Base-by-base conservation (phyloP, 2,797 vertebrate genomes). In the Sebastes ruberrimus region DNA sequence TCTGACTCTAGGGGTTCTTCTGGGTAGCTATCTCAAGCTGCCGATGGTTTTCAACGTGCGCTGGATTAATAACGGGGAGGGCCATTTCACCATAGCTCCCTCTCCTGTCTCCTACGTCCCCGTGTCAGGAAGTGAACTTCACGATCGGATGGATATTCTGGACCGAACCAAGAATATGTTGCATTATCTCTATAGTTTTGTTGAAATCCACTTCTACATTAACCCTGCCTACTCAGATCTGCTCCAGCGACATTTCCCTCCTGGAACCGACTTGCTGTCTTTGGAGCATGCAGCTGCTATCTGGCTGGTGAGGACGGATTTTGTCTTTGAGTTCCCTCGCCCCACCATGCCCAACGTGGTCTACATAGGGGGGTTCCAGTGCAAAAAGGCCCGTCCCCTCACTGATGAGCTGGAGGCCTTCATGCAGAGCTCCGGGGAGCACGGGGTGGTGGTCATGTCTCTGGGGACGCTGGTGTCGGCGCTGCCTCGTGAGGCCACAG, bases 331-430 rank as follows among this genome's bases (percentile, higher is more conserved):
- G 57, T 95, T 96, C 76, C 94, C 95, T 4, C 88, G 94, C 4
- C 95, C 95, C 5, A 95, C 92, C 10, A 92, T 96, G 92, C 95
- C 95, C 55, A 95, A 95, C 1, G 74, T 95, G n/a, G 88, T 95
- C 25, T 94, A 96, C 71, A 86, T 96, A 0, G 95, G 93, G 1
- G 95, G 95, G 1, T 95, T 96, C 78, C 94, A 95, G 68, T 95
- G 94, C 63, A 88, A 78, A 42, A 64, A 92, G 7, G 13, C 94
- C 5, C 53, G 49, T 1, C 89, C 92, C 0, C 93, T 96, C 0
- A 25, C 92, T 3, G 70, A 18, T 3, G 89, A 95, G 6, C 75
- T 96, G 22, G 94, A 95, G 61, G 76, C 76, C 55, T 95, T 95
- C 63, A 78, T 95, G 87, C 90, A 93, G 83, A 95, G 92, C 60